Evolutionary conservation across 2,888 invertebrate genomes (phyloP).

Genomic region (Cynaeus angustus): DNA sequence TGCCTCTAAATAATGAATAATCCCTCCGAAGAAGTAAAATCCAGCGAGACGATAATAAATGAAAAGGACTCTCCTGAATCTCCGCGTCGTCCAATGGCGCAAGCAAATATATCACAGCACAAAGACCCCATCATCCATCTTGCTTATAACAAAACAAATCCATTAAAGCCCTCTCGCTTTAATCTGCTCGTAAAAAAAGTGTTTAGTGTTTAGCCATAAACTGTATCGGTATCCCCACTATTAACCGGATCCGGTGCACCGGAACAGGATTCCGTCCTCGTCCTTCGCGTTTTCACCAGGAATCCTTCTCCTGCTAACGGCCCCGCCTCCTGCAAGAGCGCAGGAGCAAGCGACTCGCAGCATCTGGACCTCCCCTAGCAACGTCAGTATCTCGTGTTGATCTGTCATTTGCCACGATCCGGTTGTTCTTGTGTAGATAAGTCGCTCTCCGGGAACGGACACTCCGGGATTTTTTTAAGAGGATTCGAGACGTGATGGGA

Average conservation of each 20-base stretch:
- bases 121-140: constrained; percentile 62
- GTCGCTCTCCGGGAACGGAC: constrained; percentile 4
- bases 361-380: constrained; percentile 68
- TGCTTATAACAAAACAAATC: constrained; percentile 67
- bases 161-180: constrained; percentile 68
- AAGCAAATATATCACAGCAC: constrained; percentile 64
- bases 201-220: constrained; percentile 71
- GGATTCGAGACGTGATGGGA: background rate
- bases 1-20: constrained; percentile 60
- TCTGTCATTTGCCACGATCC: constrained; percentile 55
- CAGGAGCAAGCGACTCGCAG: constrained; percentile 47
- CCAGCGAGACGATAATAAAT: constrained; percentile 58
- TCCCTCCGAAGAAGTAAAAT: constrained; percentile 51
- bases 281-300: constrained; percentile 41
- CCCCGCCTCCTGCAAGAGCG: constrained; percentile 55
- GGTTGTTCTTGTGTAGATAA: constrained; percentile 45
- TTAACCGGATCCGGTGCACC: constrained; percentile 65
- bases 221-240: constrained; percentile 69
- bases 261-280: constrained; percentile 54
- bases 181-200: constrained; percentile 70
- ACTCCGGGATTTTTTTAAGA: constrained; percentile 9
- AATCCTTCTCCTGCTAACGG: constrained; percentile 23
- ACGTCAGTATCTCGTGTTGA: constrained; percentile 64
- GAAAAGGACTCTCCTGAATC: constrained; percentile 61
- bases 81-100: constrained; percentile 62